Evolutionary conservation across 2,888 invertebrate species (phyloP).

Genomic region (Dascillus cervinus): DNA sequence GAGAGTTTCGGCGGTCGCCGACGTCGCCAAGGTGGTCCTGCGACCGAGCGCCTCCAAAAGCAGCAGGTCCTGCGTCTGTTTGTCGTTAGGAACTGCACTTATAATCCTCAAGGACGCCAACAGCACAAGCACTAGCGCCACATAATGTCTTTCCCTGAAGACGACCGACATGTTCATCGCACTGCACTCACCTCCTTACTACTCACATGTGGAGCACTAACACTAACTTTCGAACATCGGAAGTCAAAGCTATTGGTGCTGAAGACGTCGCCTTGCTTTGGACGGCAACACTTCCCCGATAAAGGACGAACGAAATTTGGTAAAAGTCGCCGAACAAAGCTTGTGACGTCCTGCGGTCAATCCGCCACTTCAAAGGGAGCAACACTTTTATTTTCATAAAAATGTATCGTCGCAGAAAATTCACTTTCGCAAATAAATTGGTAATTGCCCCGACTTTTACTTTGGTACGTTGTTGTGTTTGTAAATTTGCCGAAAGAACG

Average conservation of each 20-base stretch:
- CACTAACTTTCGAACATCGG: slow-evolving; percentile 29
- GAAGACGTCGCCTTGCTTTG: slow-evolving; percentile 21
- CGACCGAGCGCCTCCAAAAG: slow-evolving; percentile 65
- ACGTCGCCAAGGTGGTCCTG: slow-evolving; percentile 49
- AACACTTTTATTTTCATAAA: too few relatives aligned
- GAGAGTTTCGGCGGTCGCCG: slow-evolving; percentile 62
- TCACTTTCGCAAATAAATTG: too few relatives aligned
- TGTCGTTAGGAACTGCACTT: slow-evolving; percentile 46
- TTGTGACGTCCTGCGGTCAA: too few relatives aligned
- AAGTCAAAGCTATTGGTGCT: slow-evolving; percentile 25
- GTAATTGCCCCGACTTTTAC: too few relatives aligned
- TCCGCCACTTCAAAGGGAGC: too few relatives aligned
- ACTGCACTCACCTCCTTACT: slow-evolving; percentile 31
- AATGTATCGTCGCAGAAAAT: too few relatives aligned
- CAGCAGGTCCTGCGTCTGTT: slow-evolving; percentile 69
- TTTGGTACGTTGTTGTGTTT: too few relatives aligned
- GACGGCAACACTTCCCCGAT: too few relatives aligned
- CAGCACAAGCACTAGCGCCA: slow-evolving; percentile 19
- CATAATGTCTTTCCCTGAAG: slow-evolving; percentile 23
- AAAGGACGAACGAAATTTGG: too few relatives aligned
- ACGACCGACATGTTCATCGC: slow-evolving; percentile 28
- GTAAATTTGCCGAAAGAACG: too few relatives aligned
- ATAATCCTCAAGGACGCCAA: slow-evolving; percentile 23
- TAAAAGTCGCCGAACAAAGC: too few relatives aligned
- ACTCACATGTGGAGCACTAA: slow-evolving; percentile 29